Conservation (phyloP, 2,888 invertebrate species). For the Nomada ruficornis region DNA sequence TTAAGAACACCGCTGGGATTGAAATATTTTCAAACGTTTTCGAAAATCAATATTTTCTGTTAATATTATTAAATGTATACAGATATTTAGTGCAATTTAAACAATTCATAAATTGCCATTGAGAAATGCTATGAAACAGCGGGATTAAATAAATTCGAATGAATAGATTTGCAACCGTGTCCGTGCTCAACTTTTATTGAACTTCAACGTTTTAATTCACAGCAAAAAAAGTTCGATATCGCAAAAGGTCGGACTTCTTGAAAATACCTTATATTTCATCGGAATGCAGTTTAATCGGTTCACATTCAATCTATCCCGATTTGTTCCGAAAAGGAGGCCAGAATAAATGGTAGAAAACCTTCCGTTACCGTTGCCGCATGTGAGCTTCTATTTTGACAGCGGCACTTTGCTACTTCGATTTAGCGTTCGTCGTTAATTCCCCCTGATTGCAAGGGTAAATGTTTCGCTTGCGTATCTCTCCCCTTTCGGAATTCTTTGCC, state of each 20-base stretch:
- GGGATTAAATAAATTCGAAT: too few relatives aligned
- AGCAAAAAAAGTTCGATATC: background rate
- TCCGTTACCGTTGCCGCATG: background rate
- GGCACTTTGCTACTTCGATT: slow-evolving; percentile 26
- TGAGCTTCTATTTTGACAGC: slow-evolving; percentile 9
- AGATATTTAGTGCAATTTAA: background rate
- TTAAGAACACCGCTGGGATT: too few relatives aligned
- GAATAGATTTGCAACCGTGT: too few relatives aligned
- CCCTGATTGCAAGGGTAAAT: slow-evolving; percentile 20
- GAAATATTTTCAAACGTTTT: too few relatives aligned
- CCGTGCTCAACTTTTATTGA: too few relatives aligned
- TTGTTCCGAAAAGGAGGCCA: background rate
- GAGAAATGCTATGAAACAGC: background rate
- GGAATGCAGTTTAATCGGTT: background rate
- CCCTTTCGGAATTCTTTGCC: slow-evolving; percentile 20
- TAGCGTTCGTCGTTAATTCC: slow-evolving; percentile 23
- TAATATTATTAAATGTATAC: too few relatives aligned
- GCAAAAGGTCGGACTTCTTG: background rate
- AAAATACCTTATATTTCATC: background rate
- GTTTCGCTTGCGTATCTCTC: slow-evolving; percentile 4
- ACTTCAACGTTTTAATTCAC: too few relatives aligned
- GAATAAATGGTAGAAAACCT: background rate
- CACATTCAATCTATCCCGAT: background rate
- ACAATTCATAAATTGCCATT: background rate
- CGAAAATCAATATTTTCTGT: too few relatives aligned